Evolutionary conservation across 1,140 invertebrate genomes (phyloP), one percentile per base, ranked within the genome.

Genomic region (Aphaenogaster ashmeadi): DNA sequence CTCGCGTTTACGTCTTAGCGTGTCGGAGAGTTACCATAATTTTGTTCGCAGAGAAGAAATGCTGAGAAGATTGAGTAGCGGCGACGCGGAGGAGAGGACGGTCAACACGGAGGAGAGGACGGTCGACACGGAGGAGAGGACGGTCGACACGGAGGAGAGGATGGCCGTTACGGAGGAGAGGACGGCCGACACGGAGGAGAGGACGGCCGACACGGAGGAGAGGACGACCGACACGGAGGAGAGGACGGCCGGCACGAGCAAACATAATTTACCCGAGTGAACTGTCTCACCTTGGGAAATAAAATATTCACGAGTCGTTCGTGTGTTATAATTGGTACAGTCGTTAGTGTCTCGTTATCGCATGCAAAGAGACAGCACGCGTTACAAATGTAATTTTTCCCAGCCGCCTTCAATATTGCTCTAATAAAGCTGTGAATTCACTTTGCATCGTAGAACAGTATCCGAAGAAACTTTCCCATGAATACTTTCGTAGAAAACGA

Each of bases 211-310:
- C 3, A 47, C n/a, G 18, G 52, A 74, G 41, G 74, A 27, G 33
- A n/a, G n/a, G n/a, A n/a, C n/a, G n/a, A n/a, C n/a, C 11, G 44
- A 80, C 3, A 47, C n/a, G 18, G 52, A 74, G 41, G 74, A 27
- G 33, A 27, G 27, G 27, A 78, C n/a, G 0, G 41, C 36, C 41
- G 38, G 60, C 15, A 41, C 52, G 1, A 90, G 72, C 44, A 69
- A 60, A 47, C 50, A 69, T 47, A 90, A 74, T 27, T 77, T 83
- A 11, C 36, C 87, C n/a, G 52, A 69, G 6, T 56, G 8, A 87
- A 60, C 27, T 36, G 21, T 33, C 27, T 66, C 56, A 36, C 80
- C 9, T 84, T 50, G 21, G 13, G 18, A 86, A 75, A 41, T 50
- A 50, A 58, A 84, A 84, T 50, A 47, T 60, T 50, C 21, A 81